phyloP scores from a whole-genome alignment of 2,888 invertebrate genomes.

The Drosophila colorata region DNA sequence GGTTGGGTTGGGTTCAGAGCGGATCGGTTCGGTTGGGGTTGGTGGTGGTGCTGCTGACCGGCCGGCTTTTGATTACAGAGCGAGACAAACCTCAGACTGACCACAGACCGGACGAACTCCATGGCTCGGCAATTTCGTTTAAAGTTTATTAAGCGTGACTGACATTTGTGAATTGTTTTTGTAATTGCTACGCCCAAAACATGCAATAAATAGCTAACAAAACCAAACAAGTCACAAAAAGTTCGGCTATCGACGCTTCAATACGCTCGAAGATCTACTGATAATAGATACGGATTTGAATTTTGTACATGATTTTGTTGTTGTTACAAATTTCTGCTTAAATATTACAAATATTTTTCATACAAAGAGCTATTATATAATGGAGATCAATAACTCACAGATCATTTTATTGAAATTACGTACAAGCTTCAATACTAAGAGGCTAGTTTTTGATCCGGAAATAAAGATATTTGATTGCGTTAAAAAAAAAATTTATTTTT shows the following conservation, averaged over 20 bases:
- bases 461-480: no score
- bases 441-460: no score
- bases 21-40: constrained; percentile 19
- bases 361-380: no score
- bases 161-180: constrained; percentile 71
- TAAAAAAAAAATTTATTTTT: no score
- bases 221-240: constrained; percentile 30
- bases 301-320: neutral
- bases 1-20: constrained; percentile 15
- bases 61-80: constrained; percentile 71
- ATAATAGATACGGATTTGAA: neutral
- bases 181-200: constrained; percentile 71
- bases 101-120: constrained; percentile 62
- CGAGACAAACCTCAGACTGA: constrained; percentile 40
- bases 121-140: constrained; percentile 72
- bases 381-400: no score
- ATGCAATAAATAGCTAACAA: constrained; percentile 49
- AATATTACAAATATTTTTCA: no score
- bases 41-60: constrained; percentile 50
- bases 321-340: neutral
- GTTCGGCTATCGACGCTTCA: constrained; percentile 1
- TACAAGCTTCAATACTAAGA: no score
- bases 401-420: no score
- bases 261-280: constrained; percentile 4
- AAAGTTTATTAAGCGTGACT: constrained; percentile 79